These are phyloP conservation scores for Emydoidea blandingii DNA, from an alignment of 2,797 vertebrate species.

Conservation along the genomic window DNA sequence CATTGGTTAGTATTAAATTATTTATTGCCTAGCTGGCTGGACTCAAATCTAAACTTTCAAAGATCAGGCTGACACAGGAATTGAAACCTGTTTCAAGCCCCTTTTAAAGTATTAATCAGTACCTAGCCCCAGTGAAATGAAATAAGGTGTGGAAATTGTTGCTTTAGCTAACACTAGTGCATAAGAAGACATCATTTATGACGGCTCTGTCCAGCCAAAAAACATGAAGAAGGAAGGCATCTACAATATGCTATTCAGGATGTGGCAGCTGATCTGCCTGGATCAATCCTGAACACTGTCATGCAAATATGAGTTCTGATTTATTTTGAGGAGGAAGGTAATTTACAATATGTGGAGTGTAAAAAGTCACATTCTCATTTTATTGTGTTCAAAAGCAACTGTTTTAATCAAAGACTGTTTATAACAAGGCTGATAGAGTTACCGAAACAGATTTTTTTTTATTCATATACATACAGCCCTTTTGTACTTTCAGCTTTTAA, in stretches of 20 bases:
- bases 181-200: conserved; percentile 66
- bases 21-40: conserved; percentile 49
- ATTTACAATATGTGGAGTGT: conserved; percentile 54
- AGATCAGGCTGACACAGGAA: conserved; percentile 58
- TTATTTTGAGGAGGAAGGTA: conserved; percentile 48
- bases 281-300: conserved; percentile 37
- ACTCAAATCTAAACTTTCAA: conserved; percentile 62
- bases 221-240: conserved; percentile 45
- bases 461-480: conserved; percentile 50
- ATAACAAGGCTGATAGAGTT: conserved; percentile 63
- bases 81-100: conserved; percentile 32
- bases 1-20: conserved; percentile 63
- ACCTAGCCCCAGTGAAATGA: conserved; percentile 49
- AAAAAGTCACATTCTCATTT: conserved; percentile 42
- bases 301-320: conserved; percentile 51
- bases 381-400: conserved; percentile 55
- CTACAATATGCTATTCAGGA: conserved; percentile 39
- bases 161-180: conserved; percentile 56
- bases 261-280: conserved; percentile 53
- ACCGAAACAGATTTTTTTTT: conserved; percentile 53
- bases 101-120: conserved; percentile 63
- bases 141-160: conserved; percentile 65
- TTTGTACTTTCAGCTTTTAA: conserved; percentile 67
- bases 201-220: conserved; percentile 54
- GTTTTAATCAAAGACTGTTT: conserved; percentile 74